Conservation (phyloP, 2,113 vertebrate species). For the Eublepharis macularius region DNA sequence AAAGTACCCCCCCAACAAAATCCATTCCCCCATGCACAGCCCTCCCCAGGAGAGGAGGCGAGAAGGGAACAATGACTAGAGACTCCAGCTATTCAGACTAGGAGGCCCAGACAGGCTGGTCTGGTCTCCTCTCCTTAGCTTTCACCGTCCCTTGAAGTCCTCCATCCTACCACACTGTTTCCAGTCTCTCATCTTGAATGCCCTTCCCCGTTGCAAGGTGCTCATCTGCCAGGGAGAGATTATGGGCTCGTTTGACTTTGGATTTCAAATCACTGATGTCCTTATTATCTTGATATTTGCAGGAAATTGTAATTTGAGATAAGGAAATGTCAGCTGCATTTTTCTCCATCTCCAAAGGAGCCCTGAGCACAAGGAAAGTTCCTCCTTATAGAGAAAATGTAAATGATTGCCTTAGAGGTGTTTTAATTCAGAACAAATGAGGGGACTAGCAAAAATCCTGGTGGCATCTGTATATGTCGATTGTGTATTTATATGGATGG, state of each 20-base stretch:
- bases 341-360: constrained; percentile 41
- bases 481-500: neutral
- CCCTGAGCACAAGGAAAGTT: constrained; percentile 30
- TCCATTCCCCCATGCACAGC: constrained; percentile 63
- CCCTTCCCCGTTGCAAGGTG: neutral
- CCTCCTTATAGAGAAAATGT: constrained; percentile 41
- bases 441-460: constrained; percentile 45
- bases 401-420: constrained; percentile 50
- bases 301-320: constrained; percentile 73
- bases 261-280: constrained; percentile 39
- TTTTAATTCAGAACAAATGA: constrained; percentile 9
- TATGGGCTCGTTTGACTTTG: constrained; percentile 23
- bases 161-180: constrained; percentile 31
- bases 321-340: constrained; percentile 62
- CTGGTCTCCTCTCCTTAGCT: constrained; percentile 45
- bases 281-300: constrained; percentile 66
- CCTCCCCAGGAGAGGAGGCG: constrained; percentile 69
- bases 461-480: neutral
- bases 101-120: constrained; percentile 36
- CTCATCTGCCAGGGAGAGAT: neutral
- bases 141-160: neutral
- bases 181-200: neutral
- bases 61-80: constrained; percentile 69
- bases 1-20: constrained; percentile 50
- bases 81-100: constrained; percentile 64